phyloP scores from a whole-genome alignment of 1,140 invertebrate genomes.

The Dolichoris vasculosae region DNA sequence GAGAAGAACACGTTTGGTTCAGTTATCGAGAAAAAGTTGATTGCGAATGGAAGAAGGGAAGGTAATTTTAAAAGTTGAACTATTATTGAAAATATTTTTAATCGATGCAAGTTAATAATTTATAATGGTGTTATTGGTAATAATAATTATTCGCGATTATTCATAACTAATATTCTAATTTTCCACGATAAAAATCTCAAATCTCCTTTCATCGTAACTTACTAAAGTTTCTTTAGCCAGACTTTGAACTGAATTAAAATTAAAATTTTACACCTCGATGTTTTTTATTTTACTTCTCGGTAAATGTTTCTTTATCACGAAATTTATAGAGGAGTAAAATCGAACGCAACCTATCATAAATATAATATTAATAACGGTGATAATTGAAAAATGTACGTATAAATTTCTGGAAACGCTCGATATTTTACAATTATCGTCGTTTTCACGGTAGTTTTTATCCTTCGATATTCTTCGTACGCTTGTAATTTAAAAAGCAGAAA shows the following conservation, averaged over 20 bases:
- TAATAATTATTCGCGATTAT: no score
- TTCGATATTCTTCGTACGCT: background rate
- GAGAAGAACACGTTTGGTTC: no score
- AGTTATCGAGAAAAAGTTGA: no score
- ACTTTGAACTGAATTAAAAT: no score
- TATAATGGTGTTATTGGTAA: no score
- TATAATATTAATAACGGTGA: background rate
- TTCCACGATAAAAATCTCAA: no score
- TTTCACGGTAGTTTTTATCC: background rate
- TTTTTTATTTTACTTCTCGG: background rate
- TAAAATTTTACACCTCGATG: no score
- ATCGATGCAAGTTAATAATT: no score
- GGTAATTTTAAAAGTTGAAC: background rate
- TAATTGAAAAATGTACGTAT: background rate
- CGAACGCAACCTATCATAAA: background rate
- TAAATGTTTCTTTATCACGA: background rate
- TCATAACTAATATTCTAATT: no score
- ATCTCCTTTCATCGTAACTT: no score
- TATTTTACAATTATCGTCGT: background rate
- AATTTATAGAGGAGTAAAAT: background rate
- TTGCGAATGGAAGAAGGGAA: background rate
- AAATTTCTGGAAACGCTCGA: background rate
- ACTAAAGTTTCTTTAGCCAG: no score
- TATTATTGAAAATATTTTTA: no score
- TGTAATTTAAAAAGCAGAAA: background rate